Evolutionary conservation across 2,113 vertebrate species (phyloP).

Genomic region (Alligator sinensis): DNA sequence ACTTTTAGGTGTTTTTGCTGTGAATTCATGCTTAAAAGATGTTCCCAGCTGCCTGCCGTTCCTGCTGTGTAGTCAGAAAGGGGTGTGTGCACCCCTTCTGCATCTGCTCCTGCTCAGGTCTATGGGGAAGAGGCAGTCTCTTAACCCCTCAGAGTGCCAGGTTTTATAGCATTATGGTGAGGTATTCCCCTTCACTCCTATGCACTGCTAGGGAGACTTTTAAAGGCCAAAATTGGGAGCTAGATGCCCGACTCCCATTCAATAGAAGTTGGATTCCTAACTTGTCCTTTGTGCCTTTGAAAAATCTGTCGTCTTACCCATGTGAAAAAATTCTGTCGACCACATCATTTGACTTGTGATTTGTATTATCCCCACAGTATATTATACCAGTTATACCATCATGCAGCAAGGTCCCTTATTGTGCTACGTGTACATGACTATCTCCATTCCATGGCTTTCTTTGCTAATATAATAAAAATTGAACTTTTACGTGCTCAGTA

Average conservation of each 20-base stretch:
- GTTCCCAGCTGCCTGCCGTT: too few species aligned
- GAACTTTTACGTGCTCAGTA: neutral
- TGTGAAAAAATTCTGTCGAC: neutral
- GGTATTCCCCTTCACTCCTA: neutral
- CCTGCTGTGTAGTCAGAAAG: too few species aligned
- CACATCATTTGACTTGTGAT: neutral
- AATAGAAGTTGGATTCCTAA: neutral
- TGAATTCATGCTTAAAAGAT: too few species aligned
- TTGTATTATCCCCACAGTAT: neutral
- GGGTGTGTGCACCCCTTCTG: too few species aligned
- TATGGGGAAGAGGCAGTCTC: neutral
- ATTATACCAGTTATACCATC: neutral
- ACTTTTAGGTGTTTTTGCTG: too few species aligned
- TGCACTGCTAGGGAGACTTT: neutral
- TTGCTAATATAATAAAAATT: neutral
- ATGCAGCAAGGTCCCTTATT: neutral
- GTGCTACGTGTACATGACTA: neutral
- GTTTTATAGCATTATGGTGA: neutral
- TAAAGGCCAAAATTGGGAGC: neutral
- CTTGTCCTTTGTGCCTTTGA: neutral
- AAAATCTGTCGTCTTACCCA: neutral
- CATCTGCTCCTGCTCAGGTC: too few species aligned
- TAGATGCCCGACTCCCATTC: neutral
- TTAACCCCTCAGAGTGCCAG: neutral
- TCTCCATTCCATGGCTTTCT: neutral